These are phyloP conservation scores for Malurus melanocephalus DNA, from an alignment of 2,113 vertebrate genomes.

Conservation along the genomic window DNA sequence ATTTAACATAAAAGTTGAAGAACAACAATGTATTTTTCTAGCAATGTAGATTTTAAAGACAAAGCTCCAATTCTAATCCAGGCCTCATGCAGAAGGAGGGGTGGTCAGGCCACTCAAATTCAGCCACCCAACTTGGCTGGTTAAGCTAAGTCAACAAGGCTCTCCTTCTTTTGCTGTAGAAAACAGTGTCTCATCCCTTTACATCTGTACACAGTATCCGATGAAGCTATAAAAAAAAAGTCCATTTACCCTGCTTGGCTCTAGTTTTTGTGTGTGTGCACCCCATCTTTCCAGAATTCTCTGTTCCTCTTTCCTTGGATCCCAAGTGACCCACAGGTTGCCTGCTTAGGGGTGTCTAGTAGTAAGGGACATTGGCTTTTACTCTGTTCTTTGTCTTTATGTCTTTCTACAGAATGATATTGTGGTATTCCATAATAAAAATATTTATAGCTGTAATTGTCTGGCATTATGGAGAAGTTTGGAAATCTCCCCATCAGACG, in stretches of 20 bases:
- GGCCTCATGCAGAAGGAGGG: neutral
- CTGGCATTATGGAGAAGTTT: neutral
- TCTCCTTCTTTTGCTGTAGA: neutral
- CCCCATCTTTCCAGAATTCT: neutral
- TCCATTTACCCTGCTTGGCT: neutral
- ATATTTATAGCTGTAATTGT: neutral
- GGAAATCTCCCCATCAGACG: neutral
- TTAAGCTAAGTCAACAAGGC: neutral
- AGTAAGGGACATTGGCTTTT: neutral
- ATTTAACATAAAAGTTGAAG: neutral
- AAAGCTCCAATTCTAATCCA: neutral
- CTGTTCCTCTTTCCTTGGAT: neutral
- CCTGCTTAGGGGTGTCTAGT: neutral
- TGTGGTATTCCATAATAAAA: neutral
- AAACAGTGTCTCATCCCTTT: neutral
- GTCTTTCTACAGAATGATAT: neutral
- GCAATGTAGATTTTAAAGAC: neutral
- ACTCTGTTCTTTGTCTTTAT: neutral
- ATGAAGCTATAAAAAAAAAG: neutral
- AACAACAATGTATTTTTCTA: neutral
- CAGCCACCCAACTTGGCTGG: neutral
- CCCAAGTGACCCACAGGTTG: neutral
- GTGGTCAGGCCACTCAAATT: conserved; percentile 26
- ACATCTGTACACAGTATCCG: fast-evolving
- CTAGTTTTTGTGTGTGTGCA: neutral